Evolutionary conservation across 2,113 vertebrate species (phyloP).

Genomic region (Halcyon malimbica): DNA sequence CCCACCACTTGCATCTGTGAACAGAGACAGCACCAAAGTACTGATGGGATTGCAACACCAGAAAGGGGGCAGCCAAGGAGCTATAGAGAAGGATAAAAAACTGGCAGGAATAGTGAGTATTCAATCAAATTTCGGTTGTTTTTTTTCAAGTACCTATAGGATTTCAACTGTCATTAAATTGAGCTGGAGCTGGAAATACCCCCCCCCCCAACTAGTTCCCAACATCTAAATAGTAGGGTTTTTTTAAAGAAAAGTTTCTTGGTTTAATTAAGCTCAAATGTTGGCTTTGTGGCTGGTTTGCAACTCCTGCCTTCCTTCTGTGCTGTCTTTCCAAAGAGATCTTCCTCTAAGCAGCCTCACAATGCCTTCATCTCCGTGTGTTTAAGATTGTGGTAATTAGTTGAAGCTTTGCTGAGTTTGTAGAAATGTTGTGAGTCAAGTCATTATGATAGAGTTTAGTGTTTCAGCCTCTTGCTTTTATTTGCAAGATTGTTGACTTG

Average conservation of each 20-base stretch:
- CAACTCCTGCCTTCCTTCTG: background rate
- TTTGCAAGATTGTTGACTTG: background rate
- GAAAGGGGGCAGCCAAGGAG: background rate
- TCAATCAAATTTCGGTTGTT: background rate
- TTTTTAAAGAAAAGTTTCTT: slow-evolving; percentile 6
- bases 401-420: slow-evolving; percentile 39
- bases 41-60: background rate
- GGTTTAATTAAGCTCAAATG: slow-evolving; percentile 54
- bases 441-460: slow-evolving; percentile 26
- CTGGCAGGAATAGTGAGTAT: background rate
- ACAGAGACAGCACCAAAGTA: background rate
- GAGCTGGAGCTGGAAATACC: background rate
- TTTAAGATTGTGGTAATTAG: slow-evolving; percentile 48
- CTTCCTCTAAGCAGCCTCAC: slow-evolving; percentile 36
- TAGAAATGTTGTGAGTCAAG: slow-evolving; percentile 35
- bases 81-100: background rate
- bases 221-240: background rate
- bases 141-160: background rate
- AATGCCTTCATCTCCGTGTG: background rate
- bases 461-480: slow-evolving; percentile 18
- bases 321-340: background rate
- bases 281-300: slow-evolving; percentile 27
- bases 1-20: background rate
- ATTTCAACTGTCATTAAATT: background rate
- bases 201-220: background rate